These are phyloP conservation scores for Uria lomvia DNA, from an alignment of 2,113 vertebrate species.

Conservation along the genomic window DNA sequence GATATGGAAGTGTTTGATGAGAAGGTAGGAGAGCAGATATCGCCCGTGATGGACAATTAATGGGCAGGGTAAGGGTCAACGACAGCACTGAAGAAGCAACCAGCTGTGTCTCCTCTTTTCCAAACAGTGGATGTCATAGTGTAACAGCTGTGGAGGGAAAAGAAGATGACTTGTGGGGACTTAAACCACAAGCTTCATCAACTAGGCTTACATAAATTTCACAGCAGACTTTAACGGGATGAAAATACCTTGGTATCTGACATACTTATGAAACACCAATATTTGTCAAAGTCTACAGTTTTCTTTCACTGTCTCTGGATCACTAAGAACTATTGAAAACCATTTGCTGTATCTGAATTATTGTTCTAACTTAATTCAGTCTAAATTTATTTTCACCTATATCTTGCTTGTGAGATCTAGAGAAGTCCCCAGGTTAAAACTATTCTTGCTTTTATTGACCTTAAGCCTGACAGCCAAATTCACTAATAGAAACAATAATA, in stretches of 20 bases:
- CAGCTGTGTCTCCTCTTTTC: slow-evolving; percentile 4
- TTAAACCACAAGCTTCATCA: not conserved
- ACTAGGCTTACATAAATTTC: not conserved
- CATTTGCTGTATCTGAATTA: not conserved
- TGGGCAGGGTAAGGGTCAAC: not conserved
- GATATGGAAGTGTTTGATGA: not conserved
- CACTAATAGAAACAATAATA: not conserved
- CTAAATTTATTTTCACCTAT: not conserved
- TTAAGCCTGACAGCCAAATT: not conserved
- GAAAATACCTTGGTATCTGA: not conserved
- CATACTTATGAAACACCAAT: not conserved
- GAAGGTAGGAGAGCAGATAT: not conserved
- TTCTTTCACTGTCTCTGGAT: not conserved
- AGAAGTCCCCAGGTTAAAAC: not conserved
- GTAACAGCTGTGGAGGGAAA: not conserved
- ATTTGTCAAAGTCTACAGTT: not conserved
- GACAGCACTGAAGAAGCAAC: not conserved
- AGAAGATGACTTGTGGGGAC: not conserved
- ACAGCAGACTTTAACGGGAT: not conserved
- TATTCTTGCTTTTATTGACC: not conserved
- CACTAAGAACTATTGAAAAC: not conserved
- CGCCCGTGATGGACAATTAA: not conserved
- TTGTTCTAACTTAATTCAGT: not conserved
- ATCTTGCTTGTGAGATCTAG: not conserved
- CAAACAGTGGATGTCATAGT: not conserved